Evolutionary conservation across 2,797 vertebrate genomes (phyloP).

Genomic region (Coregonus ussuriensis): DNA sequence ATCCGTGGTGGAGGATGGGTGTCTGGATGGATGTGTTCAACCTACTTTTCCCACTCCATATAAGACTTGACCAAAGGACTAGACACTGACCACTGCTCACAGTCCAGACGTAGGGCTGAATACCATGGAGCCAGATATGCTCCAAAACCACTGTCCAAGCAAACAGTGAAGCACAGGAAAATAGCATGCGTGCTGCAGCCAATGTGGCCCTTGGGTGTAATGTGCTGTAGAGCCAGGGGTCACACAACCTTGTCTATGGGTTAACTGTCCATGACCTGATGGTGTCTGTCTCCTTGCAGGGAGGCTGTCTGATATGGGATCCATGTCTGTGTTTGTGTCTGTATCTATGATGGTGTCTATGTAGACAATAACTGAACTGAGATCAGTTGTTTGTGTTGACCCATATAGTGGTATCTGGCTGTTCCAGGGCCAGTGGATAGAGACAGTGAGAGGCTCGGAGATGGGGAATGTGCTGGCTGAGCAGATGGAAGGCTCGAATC

Average conservation of each 20-base stretch:
- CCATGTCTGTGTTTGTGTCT: background rate
- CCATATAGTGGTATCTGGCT: background rate
- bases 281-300: too few species aligned
- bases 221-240: background rate
- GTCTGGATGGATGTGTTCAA: background rate
- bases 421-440: background rate
- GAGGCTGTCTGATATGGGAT: background rate
- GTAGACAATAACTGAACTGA: background rate
- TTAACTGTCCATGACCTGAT: background rate
- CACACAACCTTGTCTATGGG: background rate
- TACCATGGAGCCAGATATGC: background rate
- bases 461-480: background rate
- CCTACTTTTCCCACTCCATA: background rate
- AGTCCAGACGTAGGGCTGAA: background rate
- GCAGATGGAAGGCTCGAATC: background rate
- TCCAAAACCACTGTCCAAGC: background rate
- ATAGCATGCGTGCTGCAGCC: background rate
- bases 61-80: background rate
- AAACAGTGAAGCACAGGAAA: background rate
- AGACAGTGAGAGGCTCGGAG: background rate
- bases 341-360: background rate
- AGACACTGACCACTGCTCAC: background rate
- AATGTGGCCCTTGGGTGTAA: background rate
- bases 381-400: background rate
- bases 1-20: background rate